Evolutionary conservation across 2,113 vertebrate species (phyloP).

Genomic region (Thymallus thymallus): DNA sequence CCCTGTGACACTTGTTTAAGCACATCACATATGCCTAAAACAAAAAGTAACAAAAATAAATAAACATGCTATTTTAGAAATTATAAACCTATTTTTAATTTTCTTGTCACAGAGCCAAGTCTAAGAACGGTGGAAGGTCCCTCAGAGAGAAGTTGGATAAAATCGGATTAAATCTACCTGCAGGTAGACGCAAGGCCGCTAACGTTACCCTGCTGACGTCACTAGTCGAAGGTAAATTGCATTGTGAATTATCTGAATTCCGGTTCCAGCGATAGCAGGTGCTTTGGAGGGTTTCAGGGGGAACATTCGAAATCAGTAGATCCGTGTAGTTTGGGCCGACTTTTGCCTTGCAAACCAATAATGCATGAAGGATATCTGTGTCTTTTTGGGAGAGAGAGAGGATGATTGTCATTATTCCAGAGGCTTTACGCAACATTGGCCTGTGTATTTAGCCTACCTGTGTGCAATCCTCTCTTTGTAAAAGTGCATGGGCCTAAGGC

Average conservation of each 20-base stretch:
- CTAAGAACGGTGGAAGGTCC: conserved; percentile 98
- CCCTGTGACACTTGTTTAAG: neutral
- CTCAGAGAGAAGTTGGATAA: conserved; percentile 99
- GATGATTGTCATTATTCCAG: neutral
- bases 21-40: neutral
- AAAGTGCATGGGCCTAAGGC: neutral
- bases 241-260: conserved; percentile 54
- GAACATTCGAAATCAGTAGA: conserved; percentile 73
- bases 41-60: too few species aligned
- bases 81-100: conserved; percentile 7
- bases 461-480: conserved; percentile 33
- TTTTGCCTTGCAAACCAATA: conserved; percentile 75
- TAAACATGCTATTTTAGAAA: neutral
- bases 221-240: conserved; percentile 93
- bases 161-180: conserved; percentile 99
- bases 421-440: conserved; percentile 56
- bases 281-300: conserved; percentile 29
- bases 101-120: conserved; percentile 86
- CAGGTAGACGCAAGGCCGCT: conserved; percentile 97
- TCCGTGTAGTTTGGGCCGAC: conserved; percentile 77
- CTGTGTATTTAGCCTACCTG: conserved; percentile 52
- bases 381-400: conserved; percentile 28
- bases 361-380: conserved; percentile 74
- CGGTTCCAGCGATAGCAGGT: conserved; percentile 46
- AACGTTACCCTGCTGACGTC: conserved; percentile 98